Evolutionary conservation across 1,140 invertebrate genomes (phyloP).

Genomic region (Drosophila kurseongensis): DNA sequence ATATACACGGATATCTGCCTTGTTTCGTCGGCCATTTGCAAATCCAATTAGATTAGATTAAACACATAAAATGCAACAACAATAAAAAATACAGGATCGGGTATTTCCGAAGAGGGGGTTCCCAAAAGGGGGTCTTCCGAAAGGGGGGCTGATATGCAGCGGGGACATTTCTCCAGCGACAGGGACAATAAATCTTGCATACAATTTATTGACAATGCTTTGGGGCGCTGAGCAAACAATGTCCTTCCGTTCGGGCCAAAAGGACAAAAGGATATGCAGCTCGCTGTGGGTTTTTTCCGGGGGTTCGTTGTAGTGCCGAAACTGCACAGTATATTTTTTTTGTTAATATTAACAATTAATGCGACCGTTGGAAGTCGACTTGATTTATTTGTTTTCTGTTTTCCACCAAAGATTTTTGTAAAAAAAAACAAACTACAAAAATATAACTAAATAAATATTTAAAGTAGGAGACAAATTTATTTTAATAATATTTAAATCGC

Average conservation of each 20-base stretch:
- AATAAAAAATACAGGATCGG: conserved; percentile 18
- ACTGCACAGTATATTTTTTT: conserved; percentile 9
- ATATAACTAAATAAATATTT: not conserved
- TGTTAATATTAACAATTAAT: conserved; percentile 71
- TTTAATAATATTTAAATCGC: too few species aligned
- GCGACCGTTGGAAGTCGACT: conserved; percentile 8
- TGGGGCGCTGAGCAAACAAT: conserved; percentile 74
- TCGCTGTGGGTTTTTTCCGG: not conserved
- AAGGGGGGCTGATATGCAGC: not conserved
- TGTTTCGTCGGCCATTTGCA: conserved; percentile 44
- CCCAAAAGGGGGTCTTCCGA: not conserved
- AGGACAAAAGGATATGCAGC: conserved; percentile 60
- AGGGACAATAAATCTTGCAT: conserved; percentile 76
- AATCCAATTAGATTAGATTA: conserved; percentile 67
- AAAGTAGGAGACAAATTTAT: too few species aligned
- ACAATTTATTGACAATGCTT: conserved; percentile 81
- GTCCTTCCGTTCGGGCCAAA: conserved; percentile 62
- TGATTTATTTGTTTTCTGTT: conserved; percentile 11
- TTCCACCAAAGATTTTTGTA: not conserved
- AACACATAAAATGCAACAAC: conserved; percentile 49
- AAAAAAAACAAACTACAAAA: not conserved
- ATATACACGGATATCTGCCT: conserved; percentile 21
- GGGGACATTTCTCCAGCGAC: conserved; percentile 52
- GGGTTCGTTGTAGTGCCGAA: not conserved
- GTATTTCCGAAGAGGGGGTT: conserved; percentile 2